These are phyloP conservation scores for Candidula unifasciata DNA, from an alignment of 2,888 invertebrate genomes.

Conservation along the genomic window DNA sequence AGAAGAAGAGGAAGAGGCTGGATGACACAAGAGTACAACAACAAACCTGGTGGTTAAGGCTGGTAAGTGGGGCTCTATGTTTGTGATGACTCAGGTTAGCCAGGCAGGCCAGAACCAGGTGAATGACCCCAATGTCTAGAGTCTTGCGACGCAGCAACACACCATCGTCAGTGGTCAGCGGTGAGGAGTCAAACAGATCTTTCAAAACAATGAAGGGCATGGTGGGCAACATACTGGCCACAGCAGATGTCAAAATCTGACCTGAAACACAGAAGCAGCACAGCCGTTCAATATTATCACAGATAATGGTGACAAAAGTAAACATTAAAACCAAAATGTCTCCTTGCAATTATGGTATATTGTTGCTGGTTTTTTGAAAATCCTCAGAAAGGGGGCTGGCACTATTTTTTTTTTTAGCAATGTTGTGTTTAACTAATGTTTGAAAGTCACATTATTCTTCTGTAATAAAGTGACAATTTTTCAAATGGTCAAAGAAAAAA, in stretches of 20 bases:
- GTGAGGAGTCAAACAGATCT: slow-evolving; percentile 86
- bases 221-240: slow-evolving; percentile 83
- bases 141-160: slow-evolving; percentile 86
- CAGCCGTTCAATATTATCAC: no score
- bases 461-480: no score
- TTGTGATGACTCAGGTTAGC: slow-evolving; percentile 87
- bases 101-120: slow-evolving; percentile 90
- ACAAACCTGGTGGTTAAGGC: slow-evolving; percentile 79
- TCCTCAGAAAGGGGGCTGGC: no score
- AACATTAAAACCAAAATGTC: no score
- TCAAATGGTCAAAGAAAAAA: no score
- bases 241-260: slow-evolving; percentile 84
- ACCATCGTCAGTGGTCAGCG: slow-evolving; percentile 87
- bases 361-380: background rate
- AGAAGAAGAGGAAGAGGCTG: no score
- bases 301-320: no score
- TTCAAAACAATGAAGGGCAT: slow-evolving; percentile 87
- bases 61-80: slow-evolving; percentile 73
- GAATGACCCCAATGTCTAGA: slow-evolving; percentile 89
- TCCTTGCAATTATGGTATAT: no score
- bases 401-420: no score
- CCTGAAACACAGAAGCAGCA: slow-evolving; percentile 75
- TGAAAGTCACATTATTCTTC: no score
- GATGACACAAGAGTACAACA: no score
- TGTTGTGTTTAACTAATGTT: no score